A percentile compares a stretch with the other conserved stretches of the same genome.
phyloP scores from a whole-genome alignment of 2,888 invertebrate species.

The Drosophila parthenogenetica region DNA sequence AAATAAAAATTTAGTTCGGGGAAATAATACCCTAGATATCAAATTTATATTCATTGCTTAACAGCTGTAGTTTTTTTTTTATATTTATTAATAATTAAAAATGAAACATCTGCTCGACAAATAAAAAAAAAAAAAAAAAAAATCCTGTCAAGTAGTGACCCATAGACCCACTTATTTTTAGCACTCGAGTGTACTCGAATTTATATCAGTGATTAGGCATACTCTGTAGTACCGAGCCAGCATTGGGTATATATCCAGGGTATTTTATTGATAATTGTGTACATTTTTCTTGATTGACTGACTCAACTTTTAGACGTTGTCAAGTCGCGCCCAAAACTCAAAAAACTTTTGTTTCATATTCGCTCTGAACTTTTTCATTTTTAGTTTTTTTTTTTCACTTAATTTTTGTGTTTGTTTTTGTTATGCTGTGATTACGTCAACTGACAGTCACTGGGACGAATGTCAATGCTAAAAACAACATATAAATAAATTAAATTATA shows the following conservation, averaged over 20 bases:
- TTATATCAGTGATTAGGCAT: not conserved
- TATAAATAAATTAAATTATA: conserved; percentile 41
- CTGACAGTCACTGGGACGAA: conserved; percentile 52
- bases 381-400: conserved; percentile 12
- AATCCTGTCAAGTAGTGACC: not conserved
- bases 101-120: too few species aligned
- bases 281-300: conserved; percentile 47
- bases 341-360: conserved; percentile 49
- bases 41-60: too few species aligned
- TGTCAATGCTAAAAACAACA: conserved; percentile 48
- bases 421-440: conserved; percentile 74
- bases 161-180: not conserved
- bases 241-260: not conserved
- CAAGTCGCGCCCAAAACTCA: conserved; percentile 22
- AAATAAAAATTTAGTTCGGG: too few species aligned
- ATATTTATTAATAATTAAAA: too few species aligned
- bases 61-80: too few species aligned
- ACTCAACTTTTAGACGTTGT: conserved; percentile 44
- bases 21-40: too few species aligned
- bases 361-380: conserved; percentile 33
- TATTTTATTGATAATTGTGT: not conserved
- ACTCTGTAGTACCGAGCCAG: not conserved
- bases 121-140: too few species aligned
- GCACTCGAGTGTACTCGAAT: not conserved
- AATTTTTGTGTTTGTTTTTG: conserved; percentile 29